Base-by-base conservation (phyloP, 1,140 invertebrate genomes). In the Venturia canescens region DNA sequence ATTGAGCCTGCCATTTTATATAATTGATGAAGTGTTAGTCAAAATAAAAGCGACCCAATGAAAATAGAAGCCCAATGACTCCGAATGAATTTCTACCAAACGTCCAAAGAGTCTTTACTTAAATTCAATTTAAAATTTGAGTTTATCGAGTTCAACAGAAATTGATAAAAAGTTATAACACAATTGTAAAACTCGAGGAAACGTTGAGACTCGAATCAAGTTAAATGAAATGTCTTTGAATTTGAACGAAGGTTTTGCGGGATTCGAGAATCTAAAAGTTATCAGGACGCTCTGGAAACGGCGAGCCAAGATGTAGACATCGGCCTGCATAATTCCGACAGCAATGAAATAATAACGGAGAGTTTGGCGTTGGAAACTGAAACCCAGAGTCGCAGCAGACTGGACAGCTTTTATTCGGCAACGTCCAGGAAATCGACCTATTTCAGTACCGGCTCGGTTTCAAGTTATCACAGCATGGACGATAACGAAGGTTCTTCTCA, bases 351-450 rank as follows among this genome's bases (percentile, higher is more conserved):
- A 6, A 88, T 89, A 75, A 86, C 85, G 0, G 91, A 92, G 27
- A 88, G 86, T 34, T 50, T 92, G 27, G 84, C 88, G 3, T 82
- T 92, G 27, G 92, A 92, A 83, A 92, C 92, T 0, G 90, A 89
- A 38, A 81, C 84, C 3, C 83, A 84, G 57, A 87, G 87, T 16
- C 92, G 95, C 15, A 94, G 93, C 31, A 91, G 96, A 76, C 92
- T 96, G 15, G 96, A 96, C 88, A 96, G 96, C 76, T 97, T 96
- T 93, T 95, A 96, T 85, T 97, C 96, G 0, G 94, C 95, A 0
- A 94, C 94, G 74, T 97, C 96, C 0, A 92, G 94, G 26, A 93
- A 94, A 69, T 96, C 95, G 82, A 94, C 95, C 13, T 97, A 96
- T 86, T 96, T 94, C 88, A 96, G 96, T 85, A 94, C 94, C 3